Evolutionary conservation across 1,140 invertebrate species (phyloP).

Genomic region (Caerostris extrusa): DNA sequence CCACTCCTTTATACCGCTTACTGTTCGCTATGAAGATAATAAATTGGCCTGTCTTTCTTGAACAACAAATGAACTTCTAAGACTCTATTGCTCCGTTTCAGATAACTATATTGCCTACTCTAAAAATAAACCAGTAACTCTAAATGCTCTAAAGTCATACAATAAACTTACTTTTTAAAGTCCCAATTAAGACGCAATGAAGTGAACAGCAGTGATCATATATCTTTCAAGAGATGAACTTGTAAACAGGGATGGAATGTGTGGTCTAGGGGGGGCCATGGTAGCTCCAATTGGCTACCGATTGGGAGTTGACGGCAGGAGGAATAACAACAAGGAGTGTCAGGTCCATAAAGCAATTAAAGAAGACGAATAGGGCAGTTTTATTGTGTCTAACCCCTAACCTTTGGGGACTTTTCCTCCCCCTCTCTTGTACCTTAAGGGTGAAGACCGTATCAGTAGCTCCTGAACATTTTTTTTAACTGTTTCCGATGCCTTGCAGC

Average conservation of each 20-base stretch:
- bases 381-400: slow-evolving; percentile 37
- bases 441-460: background rate
- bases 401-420: background rate
- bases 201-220: background rate
- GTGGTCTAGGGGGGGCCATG: background rate
- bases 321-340: background rate
- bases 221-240: background rate
- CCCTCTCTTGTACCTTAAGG: background rate
- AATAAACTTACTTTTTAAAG: background rate
- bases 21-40: no score
- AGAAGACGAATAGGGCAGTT: slow-evolving; percentile 26
- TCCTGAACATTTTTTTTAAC: background rate
- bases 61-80: no score
- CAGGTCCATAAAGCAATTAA: background rate
- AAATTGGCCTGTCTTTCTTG: no score
- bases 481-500: background rate
- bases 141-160: background rate
- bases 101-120: no score
- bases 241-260: background rate
- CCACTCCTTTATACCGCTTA: no score
- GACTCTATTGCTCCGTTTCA: no score
- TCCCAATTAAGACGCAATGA: background rate
- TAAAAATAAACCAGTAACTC: no score
- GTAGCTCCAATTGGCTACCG: background rate
- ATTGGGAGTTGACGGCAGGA: background rate